These are phyloP conservation scores for Petrophora chlorosata DNA, from an alignment of 2,888 invertebrate genomes.

Conservation along the genomic window DNA sequence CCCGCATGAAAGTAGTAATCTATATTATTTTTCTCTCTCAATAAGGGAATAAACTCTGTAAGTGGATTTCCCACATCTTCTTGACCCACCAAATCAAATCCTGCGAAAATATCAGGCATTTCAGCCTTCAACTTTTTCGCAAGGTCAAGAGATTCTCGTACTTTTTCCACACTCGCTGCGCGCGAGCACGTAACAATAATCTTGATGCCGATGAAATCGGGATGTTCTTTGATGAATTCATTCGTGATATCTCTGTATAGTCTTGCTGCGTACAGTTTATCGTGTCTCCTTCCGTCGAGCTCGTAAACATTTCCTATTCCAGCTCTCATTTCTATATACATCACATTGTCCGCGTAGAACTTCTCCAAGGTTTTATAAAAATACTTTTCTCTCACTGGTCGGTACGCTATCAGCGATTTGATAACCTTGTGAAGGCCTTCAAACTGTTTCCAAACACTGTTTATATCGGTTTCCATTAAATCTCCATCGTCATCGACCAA, in stretches of 20 bases:
- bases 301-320: slow-evolving; percentile 85
- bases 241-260: slow-evolving; percentile 82
- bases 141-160: slow-evolving; percentile 66
- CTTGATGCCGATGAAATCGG: slow-evolving; percentile 87
- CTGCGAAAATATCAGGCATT: slow-evolving; percentile 88
- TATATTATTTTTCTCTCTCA: slow-evolving; percentile 78
- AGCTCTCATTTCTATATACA: slow-evolving; percentile 87
- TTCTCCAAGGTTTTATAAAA: slow-evolving; percentile 85
- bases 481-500: slow-evolving; percentile 72
- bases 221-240: slow-evolving; percentile 83
- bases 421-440: slow-evolving; percentile 77
- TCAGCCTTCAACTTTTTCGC: slow-evolving; percentile 64
- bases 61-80: slow-evolving; percentile 89
- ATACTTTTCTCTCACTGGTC: slow-evolving; percentile 85
- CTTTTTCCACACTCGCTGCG: slow-evolving; percentile 50
- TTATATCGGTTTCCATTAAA: slow-evolving; percentile 71
- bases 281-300: slow-evolving; percentile 83
- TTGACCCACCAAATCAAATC: slow-evolving; percentile 92
- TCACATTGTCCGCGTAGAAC: slow-evolving; percentile 87
- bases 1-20: slow-evolving; percentile 91
- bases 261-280: slow-evolving; percentile 75
- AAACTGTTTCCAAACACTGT: slow-evolving; percentile 85
- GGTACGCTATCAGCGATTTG: slow-evolving; percentile 82
- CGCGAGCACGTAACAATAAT: slow-evolving; percentile 82
- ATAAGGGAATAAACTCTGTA: slow-evolving; percentile 80